A percentile compares a stretch with the other conserved stretches of the same genome.
These are phyloP conservation scores for Sebastes aleutianus DNA, from an alignment of 2,797 vertebrate species.

Conservation along the genomic window DNA sequence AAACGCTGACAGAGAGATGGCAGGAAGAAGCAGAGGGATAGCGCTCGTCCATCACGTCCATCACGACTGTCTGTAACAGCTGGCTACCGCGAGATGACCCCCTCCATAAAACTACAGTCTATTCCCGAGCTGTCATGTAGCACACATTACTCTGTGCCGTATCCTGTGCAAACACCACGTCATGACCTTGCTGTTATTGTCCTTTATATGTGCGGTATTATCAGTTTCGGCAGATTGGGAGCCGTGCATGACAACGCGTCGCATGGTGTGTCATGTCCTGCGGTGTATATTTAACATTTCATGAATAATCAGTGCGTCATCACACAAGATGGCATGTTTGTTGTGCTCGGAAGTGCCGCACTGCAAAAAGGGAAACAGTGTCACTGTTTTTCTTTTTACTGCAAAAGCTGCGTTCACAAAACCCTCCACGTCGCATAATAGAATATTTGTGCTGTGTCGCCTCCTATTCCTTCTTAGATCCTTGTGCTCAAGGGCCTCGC, in stretches of 20 bases:
- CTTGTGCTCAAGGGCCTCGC: constrained; percentile 59
- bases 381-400: constrained; percentile 17
- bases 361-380: background rate
- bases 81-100: constrained; percentile 58
- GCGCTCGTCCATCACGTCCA: constrained; percentile 70
- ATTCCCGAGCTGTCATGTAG: constrained; percentile 48
- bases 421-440: constrained; percentile 48
- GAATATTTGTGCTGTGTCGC: constrained; percentile 68
- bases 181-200: constrained; percentile 57
- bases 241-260: background rate
- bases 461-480: constrained; percentile 64
- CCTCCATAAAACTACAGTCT: constrained; percentile 44
- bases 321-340: constrained; percentile 12
- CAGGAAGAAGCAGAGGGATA: constrained; percentile 70
- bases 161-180: constrained; percentile 24
- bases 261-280: constrained; percentile 12
- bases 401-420: constrained; percentile 33
- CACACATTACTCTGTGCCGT: constrained; percentile 22
- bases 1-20: constrained; percentile 75
- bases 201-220: constrained; percentile 38
- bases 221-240: background rate
- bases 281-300: constrained; percentile 36
- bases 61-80: constrained; percentile 55
- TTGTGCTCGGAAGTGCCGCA: constrained; percentile 9
- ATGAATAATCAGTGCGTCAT: constrained; percentile 47